Evolutionary conservation across 2,797 vertebrate species (phyloP).

Genomic region (Amblyraja radiata): DNA sequence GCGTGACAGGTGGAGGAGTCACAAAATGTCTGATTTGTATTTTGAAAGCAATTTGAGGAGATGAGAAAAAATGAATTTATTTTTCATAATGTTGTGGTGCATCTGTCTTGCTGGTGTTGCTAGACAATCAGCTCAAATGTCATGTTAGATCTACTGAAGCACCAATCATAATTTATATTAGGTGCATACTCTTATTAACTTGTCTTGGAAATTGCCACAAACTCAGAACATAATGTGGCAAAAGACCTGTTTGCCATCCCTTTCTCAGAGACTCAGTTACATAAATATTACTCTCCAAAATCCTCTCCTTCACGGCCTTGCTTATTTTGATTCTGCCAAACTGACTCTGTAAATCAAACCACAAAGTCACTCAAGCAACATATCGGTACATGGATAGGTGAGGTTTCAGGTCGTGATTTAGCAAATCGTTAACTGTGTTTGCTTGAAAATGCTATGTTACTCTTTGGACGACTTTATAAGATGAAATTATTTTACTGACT

Average conservation of each 20-base stretch:
- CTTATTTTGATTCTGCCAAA: background rate
- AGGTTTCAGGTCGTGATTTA: no score
- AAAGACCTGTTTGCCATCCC: background rate
- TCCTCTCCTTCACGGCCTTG: background rate
- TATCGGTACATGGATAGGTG: no score
- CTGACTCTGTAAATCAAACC: background rate
- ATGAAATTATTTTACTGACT: background rate
- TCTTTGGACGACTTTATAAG: background rate
- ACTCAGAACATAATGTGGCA: background rate
- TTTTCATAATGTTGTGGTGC: no score
- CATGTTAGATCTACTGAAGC: background rate
- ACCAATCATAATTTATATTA: background rate
- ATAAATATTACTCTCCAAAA: background rate
- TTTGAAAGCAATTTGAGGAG: background rate
- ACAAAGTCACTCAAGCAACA: no score
- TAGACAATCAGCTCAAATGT: background rate
- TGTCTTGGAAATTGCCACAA: background rate
- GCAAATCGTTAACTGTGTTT: background rate
- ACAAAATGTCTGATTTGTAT: background rate
- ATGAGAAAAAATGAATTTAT: no score
- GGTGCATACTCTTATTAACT: background rate
- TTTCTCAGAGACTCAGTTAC: background rate
- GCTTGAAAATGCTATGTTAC: background rate
- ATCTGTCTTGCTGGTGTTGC: background rate
- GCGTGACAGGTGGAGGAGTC: background rate